Evolutionary conservation across 2,888 invertebrate species (phyloP), one percentile per base, ranked within the genome.

Genomic region (Poecilus cupreus): DNA sequence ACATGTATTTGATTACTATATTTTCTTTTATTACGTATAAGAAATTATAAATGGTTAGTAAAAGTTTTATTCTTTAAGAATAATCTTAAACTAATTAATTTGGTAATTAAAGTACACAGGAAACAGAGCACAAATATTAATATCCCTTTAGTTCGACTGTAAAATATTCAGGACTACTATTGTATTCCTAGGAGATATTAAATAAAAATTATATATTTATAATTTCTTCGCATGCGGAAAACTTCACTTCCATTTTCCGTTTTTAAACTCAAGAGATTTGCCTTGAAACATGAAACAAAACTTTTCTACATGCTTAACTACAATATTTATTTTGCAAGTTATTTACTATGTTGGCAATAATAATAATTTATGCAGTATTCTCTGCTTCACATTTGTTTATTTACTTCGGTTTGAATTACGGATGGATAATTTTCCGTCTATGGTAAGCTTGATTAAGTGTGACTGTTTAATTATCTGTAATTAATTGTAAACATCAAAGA

Each of bases 401-500:
- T 10, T 8, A 3, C 2, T 51, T 51, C 18, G 8, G 51, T 16
- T 18, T 18, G 8, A 18, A 51, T 51, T 20, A 51, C 18, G 20
- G 22, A 20, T 20, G 6, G 11, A 54, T 54, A 54, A 1, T 3
- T 54, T 11, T 54, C 8, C 22, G 20, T 54, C 0, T 43, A 2
- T 43, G 3, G 43, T 6, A 1, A 49, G 49, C 16, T 13, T 20
- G 18, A 20, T 20, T 54, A 22, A 54, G 11, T 18, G 20, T 4
- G 8, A 11, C 6, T 54, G 54, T 54, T 22, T 54, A 22, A 22
- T 20, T 22, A 54, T 54, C 13, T 60, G 60, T 60, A 32, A 60
- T 60, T 60, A 60, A 60, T 60, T 26, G 13, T n/a, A 32, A 26
- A 60, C 60, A 60, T 60, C 60, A 60, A 60, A 60, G 60, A 32